A percentile compares a stretch with the other conserved stretches of the same genome.
These are phyloP conservation scores for Agonum fuliginosum DNA, from an alignment of 2,888 invertebrate species.

Conservation along the genomic window DNA sequence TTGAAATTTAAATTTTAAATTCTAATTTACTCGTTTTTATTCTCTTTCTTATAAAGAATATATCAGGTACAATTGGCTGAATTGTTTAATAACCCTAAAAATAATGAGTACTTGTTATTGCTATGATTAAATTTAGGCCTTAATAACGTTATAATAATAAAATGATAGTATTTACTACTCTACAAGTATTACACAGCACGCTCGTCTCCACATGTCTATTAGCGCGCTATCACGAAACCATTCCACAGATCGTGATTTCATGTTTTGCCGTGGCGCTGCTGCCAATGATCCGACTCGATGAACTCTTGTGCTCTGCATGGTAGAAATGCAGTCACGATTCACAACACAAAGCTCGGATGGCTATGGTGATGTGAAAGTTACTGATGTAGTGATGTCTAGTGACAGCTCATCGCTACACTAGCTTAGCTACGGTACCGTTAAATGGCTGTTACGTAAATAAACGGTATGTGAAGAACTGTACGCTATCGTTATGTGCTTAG, in stretches of 20 bases:
- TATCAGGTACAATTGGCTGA: too few relatives aligned
- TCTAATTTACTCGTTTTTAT: too few relatives aligned
- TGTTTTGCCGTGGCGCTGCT: not conserved
- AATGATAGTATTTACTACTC: too few relatives aligned
- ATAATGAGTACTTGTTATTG: too few relatives aligned
- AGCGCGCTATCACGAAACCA: not conserved
- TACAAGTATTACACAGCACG: not conserved
- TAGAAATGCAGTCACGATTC: conserved; percentile 24
- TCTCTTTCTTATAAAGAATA: too few relatives aligned
- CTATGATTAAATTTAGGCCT: too few relatives aligned
- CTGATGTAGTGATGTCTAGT: conserved; percentile 5
- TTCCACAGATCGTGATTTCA: not conserved
- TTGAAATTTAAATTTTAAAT: too few relatives aligned
- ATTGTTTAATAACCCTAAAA: too few relatives aligned
- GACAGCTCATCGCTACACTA: conserved; percentile 18
- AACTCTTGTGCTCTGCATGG: not conserved
- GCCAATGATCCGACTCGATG: not conserved
- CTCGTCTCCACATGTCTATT: not conserved
- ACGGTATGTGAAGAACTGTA: not conserved
- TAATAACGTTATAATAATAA: too few relatives aligned
- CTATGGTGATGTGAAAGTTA: conserved; percentile 8
- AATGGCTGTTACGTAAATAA: conserved; percentile 13
- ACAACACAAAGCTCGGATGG: not conserved
- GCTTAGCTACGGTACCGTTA: conserved; percentile 2
- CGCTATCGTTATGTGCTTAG: conserved; percentile 2